Conservation (phyloP, 1,140 invertebrate species). For the Luehdorfia chinensis region DNA sequence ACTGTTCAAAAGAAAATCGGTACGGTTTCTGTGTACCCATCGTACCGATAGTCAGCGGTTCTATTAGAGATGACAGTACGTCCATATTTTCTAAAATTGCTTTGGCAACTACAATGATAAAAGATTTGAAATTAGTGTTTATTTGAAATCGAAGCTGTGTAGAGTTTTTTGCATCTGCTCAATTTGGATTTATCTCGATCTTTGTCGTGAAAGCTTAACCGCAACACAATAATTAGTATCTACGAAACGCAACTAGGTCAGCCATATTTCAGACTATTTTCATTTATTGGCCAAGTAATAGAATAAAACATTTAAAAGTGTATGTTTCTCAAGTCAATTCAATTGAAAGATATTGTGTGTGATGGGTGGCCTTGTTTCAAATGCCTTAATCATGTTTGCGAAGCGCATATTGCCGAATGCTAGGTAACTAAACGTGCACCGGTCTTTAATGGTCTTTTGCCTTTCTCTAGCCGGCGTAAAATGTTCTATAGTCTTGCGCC, state of each 20-base stretch:
- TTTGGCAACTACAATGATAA: conserved; percentile 48
- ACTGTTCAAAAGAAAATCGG: conserved; percentile 58
- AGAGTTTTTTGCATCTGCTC: no score
- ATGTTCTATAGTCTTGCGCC: background rate
- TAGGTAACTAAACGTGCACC: background rate
- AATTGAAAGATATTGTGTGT: no score
- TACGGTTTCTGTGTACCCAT: conserved; percentile 67
- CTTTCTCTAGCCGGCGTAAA: conserved; percentile 6
- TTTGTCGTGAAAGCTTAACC: conserved; percentile 7
- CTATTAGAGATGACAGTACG: conserved; percentile 48
- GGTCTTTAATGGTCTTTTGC: conserved; percentile 7
- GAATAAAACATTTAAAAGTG: no score
- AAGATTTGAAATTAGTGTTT: conserved; percentile 7
- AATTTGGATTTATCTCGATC: no score
- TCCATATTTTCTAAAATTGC: conserved; percentile 63
- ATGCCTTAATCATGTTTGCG: background rate
- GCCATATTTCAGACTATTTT: no score
- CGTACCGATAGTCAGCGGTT: conserved; percentile 58
- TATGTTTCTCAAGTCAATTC: no score
- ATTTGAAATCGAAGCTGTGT: background rate
- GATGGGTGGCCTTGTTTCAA: background rate
- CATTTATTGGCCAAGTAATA: no score
- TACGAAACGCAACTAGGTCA: no score
- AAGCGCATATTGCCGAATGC: conserved; percentile 6
- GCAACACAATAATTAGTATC: background rate